Evolutionary conservation across 2,113 vertebrate genomes (phyloP).

Genomic region (Carassius auratus): DNA sequence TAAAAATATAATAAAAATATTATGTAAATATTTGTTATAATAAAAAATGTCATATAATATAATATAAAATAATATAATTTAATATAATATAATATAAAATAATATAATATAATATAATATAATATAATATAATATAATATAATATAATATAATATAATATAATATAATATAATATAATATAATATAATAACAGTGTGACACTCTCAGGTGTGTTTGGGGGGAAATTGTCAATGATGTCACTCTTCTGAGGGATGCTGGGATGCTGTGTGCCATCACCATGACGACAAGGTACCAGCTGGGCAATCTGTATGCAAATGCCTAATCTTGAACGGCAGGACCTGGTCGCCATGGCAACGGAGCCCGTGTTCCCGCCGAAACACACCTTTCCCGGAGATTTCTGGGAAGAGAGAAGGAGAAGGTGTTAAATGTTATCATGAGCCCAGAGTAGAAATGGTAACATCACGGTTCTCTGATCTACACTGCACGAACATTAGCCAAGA

Average conservation of each 20-base stretch:
- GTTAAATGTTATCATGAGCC: too few relatives aligned
- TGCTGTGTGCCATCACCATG: conserved; percentile 78
- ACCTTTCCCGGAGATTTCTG: too few relatives aligned
- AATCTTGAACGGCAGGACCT: conserved; percentile 69
- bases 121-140: too few relatives aligned
- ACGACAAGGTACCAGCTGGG: conserved; percentile 82
- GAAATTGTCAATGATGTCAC: conserved; percentile 67
- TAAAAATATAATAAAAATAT: too few relatives aligned
- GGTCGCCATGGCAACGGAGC: conserved; percentile 73
- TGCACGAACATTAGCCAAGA: neutral
- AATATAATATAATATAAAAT: too few relatives aligned
- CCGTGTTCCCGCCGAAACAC: neutral
- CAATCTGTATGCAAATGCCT: conserved; percentile 83
- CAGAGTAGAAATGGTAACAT: neutral
- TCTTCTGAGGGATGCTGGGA: conserved; percentile 73
- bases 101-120: too few relatives aligned
- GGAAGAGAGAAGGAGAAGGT: too few relatives aligned
- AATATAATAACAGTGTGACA: neutral
- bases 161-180: neutral
- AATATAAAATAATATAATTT: too few relatives aligned
- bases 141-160: too few relatives aligned
- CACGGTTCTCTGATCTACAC: neutral
- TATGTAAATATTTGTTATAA: too few relatives aligned
- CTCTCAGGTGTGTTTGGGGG: neutral
- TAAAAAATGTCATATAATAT: too few relatives aligned